Evolutionary conservation across 2,888 invertebrate species (phyloP).

Genomic region (Ophonus ardosiacus): DNA sequence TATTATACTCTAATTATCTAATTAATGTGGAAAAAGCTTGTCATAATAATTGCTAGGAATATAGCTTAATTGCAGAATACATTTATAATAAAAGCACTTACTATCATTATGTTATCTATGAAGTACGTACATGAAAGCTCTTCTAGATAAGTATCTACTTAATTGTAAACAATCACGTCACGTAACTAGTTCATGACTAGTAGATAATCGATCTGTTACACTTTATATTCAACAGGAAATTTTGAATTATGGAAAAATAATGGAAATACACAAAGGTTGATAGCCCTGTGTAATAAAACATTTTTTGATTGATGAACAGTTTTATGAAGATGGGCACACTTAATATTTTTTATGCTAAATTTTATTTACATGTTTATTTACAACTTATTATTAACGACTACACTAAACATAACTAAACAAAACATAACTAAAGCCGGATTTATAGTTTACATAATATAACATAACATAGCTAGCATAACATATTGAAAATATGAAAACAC

Average conservation of each 20-base stretch:
- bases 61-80: background rate
- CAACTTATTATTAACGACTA: too few relatives aligned
- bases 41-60: background rate
- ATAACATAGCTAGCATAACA: too few relatives aligned
- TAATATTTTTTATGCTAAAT: too few relatives aligned
- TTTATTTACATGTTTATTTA: too few relatives aligned
- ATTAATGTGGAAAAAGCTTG: background rate
- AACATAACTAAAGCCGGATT: too few relatives aligned
- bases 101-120: background rate
- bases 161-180: background rate
- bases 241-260: background rate
- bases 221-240: background rate
- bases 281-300: too few relatives aligned
- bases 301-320: too few relatives aligned
- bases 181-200: background rate
- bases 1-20: background rate
- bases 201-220: background rate
- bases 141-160: background rate
- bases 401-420: too few relatives aligned
- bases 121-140: background rate
- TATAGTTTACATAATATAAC: too few relatives aligned
- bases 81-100: background rate
- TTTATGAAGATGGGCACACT: too few relatives aligned
- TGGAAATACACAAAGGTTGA: background rate
- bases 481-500: too few relatives aligned